Percentiles rank a stretch among this genome's conserved stretches.
Conservation (phyloP, 2,113 vertebrate species). For the Ariopsis seemanni region DNA sequence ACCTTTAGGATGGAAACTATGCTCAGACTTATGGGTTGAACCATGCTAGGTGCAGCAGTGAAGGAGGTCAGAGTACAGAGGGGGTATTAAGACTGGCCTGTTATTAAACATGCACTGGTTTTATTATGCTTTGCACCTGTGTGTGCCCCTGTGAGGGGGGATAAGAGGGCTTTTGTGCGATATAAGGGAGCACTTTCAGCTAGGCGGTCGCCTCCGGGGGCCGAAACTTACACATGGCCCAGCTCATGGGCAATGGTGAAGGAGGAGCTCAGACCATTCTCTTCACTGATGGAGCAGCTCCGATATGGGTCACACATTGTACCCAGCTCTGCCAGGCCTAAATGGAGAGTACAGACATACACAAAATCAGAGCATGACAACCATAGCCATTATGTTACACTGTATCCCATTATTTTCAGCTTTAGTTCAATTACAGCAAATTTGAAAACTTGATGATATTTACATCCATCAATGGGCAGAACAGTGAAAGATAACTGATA, state of each 20-base stretch:
- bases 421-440: slow-evolving; percentile 9
- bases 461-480: background rate
- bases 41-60: slow-evolving; percentile 16
- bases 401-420: background rate
- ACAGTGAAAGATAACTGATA: background rate
- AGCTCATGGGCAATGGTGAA: slow-evolving; percentile 97
- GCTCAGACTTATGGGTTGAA: slow-evolving; percentile 46
- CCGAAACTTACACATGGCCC: slow-evolving; percentile 92
- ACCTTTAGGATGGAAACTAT: background rate
- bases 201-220: slow-evolving; percentile 16
- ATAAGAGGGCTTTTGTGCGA: slow-evolving; percentile 70
- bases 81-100: slow-evolving; percentile 59
- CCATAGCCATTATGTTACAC: background rate
- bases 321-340: slow-evolving; percentile 93
- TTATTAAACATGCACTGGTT: slow-evolving; percentile 69
- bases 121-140: slow-evolving; percentile 75
- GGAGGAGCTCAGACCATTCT: slow-evolving; percentile 93
- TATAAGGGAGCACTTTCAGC: slow-evolving; percentile 21
- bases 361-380: background rate
- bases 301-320: slow-evolving; percentile 92
- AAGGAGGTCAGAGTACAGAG: slow-evolving; percentile 37
- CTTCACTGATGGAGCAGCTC: slow-evolving; percentile 97
- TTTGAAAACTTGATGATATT: background rate
- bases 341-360: slow-evolving; percentile 19
- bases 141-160: slow-evolving; percentile 51